Evolutionary conservation across 1,140 invertebrate species (phyloP), one percentile per base, ranked within the genome.

Genomic region (Whitmania pigra): DNA sequence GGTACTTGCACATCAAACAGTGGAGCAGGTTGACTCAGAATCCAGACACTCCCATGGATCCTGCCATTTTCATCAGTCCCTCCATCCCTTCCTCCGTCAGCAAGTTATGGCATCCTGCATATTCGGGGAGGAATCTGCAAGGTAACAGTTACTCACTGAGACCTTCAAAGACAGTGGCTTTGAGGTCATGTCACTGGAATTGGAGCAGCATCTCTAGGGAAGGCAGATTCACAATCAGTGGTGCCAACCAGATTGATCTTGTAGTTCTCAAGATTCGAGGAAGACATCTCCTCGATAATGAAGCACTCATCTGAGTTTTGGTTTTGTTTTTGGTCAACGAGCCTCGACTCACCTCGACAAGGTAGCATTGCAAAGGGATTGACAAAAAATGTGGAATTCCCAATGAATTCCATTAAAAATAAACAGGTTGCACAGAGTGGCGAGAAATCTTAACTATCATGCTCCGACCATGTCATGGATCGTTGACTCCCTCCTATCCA

Each of bases 321-420:
- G 88, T 93, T 36, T 82, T 94, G 43, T 78, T 93, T 40, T 94
- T 93, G 79, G 87, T 92, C 0, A 90, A 93, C 79, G 90, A 93
- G 78, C 87, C 90, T 27, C 89, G 90, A 83, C 84, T 93, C 63
- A 91, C 92, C 78, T 91, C 89, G 27, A 83, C 86, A 63, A 22
- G 57, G 43, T 49, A 49, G 15, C 5, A 49, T 49, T 49, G 15
- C 13, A 1, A 15, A 49, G 15, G 9, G 15, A 15, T 49, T 49
- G 9, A 49, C 43, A 49, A 49, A 49, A 1, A 15, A 11, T 49
- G 2, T 49, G 43, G 43, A 49, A 49, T 17, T 49, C 43, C 9
- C 13, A 11, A 11, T 15, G 11, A 17, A 7, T 49, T 0, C 11
- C 15, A 15, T 49, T 49, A 49, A 49, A n/a, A 49, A 49, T 17